Percentiles rank a stretch among this genome's conserved stretches.
phyloP scores from a whole-genome alignment of 2,113 vertebrate species.

The Onychostruthus taczanowskii region DNA sequence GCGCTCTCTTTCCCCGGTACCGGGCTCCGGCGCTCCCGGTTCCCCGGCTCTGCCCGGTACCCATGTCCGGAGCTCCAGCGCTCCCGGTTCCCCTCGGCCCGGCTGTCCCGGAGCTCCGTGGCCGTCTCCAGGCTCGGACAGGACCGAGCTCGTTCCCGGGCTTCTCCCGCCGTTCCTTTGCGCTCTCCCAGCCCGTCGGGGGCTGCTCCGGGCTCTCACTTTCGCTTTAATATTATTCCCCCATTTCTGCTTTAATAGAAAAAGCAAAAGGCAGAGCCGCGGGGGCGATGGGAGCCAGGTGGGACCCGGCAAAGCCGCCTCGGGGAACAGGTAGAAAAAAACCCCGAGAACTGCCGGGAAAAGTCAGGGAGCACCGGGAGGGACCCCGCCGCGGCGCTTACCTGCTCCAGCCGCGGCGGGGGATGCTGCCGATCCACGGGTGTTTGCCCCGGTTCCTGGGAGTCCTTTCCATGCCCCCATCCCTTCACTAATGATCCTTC shows the following conservation, averaged over 20 bases:
- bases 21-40: neutral
- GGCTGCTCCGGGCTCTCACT: neutral
- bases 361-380: neutral
- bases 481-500: neutral
- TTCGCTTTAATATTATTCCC: neutral
- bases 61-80: neutral
- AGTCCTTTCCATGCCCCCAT: neutral
- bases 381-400: neutral
- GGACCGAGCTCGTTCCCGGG: neutral
- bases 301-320: neutral
- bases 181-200: neutral
- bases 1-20: fast-evolving
- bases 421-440: neutral
- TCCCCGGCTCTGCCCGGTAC: neutral
- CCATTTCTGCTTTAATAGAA: neutral
- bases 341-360: fast-evolving
- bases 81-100: neutral
- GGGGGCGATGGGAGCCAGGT: neutral
- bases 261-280: neutral
- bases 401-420: neutral
- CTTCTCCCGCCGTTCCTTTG: neutral
- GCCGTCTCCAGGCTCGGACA: neutral
- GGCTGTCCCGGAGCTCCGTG: neutral
- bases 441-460: neutral
- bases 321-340: conserved; percentile 6